Percentiles rank a stretch among this genome's conserved stretches.
Conservation (phyloP, 2,888 invertebrate species). For the Junonia oenone region DNA sequence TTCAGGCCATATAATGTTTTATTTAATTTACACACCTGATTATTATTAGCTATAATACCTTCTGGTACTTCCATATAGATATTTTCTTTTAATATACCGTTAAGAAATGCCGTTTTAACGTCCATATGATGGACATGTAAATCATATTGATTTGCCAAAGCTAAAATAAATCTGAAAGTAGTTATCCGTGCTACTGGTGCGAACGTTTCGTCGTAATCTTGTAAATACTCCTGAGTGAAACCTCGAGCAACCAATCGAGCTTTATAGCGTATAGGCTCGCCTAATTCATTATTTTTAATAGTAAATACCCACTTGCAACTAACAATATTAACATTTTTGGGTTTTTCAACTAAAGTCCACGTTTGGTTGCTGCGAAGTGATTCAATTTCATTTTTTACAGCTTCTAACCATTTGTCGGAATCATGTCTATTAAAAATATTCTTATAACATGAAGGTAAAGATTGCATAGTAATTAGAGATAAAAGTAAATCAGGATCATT, state of each 20-base stretch:
- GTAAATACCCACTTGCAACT: slow-evolving; percentile 21
- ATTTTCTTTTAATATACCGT: slow-evolving; percentile 31
- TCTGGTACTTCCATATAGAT: slow-evolving; percentile 34
- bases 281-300: background rate
- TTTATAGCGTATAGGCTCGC: background rate
- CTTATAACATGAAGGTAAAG: slow-evolving; percentile 24
- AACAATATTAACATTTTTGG: slow-evolving; percentile 32
- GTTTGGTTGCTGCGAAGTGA: slow-evolving; percentile 32
- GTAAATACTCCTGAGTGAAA: slow-evolving; percentile 35
- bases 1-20: slow-evolving; percentile 35
- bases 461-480: slow-evolving; percentile 9
- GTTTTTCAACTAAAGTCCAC: slow-evolving; percentile 30
- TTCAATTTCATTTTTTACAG: slow-evolving; percentile 29
- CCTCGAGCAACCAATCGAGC: slow-evolving; percentile 34
- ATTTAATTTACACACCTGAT: slow-evolving; percentile 36
- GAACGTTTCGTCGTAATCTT: slow-evolving; percentile 37
- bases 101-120: slow-evolving; percentile 33
- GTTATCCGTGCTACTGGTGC: slow-evolving; percentile 35
- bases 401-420: slow-evolving; percentile 24
- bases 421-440: slow-evolving; percentile 26
- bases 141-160: slow-evolving; percentile 33
- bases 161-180: slow-evolving; percentile 33
- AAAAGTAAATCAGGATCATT: slow-evolving; percentile 5
- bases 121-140: slow-evolving; percentile 31
- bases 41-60: slow-evolving; percentile 21